phyloP scores from a whole-genome alignment of 1,140 invertebrate species.

The Campodea augens region DNA sequence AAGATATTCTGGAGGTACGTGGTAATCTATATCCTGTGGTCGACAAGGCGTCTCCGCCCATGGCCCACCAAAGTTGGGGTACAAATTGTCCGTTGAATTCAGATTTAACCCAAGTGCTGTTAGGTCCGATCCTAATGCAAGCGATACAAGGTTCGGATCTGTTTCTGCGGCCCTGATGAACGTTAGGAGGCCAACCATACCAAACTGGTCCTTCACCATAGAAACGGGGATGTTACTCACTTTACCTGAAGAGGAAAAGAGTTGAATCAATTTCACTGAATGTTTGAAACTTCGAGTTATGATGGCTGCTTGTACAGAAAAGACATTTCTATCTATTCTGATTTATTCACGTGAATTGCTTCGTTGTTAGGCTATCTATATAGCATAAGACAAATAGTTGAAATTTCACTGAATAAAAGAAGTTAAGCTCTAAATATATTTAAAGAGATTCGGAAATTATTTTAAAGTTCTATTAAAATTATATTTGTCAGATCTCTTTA shows the following conservation, averaged over 20 bases:
- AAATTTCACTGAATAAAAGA: too few species aligned
- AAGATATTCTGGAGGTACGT: conserved; percentile 95
- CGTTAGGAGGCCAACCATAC: conserved; percentile 91
- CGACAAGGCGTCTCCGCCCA: conserved; percentile 94
- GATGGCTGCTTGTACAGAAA: too few species aligned
- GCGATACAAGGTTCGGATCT: conserved; percentile 81
- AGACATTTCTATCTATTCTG: not conserved
- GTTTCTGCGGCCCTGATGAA: conserved; percentile 95
- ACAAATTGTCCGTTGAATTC: conserved; percentile 89
- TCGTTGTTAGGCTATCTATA: not conserved
- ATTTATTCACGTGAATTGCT: not conserved
- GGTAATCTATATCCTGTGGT: conserved; percentile 96
- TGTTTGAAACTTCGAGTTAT: not conserved
- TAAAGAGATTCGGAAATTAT: too few species aligned
- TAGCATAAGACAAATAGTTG: too few species aligned
- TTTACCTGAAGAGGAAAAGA: conserved; percentile 38
- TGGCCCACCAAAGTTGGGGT: conserved; percentile 92
- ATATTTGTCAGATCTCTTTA: too few species aligned
- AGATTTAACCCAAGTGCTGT: conserved; percentile 94
- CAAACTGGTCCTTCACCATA: conserved; percentile 99
- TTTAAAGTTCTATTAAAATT: too few species aligned
- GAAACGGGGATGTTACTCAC: conserved; percentile 93
- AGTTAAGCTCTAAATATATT: too few species aligned
- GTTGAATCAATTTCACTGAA: conserved; percentile 8
- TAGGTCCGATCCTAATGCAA: conserved; percentile 91